phyloP scores from a whole-genome alignment of 2,888 invertebrate genomes.

The Ennomos fuscantarius region DNA sequence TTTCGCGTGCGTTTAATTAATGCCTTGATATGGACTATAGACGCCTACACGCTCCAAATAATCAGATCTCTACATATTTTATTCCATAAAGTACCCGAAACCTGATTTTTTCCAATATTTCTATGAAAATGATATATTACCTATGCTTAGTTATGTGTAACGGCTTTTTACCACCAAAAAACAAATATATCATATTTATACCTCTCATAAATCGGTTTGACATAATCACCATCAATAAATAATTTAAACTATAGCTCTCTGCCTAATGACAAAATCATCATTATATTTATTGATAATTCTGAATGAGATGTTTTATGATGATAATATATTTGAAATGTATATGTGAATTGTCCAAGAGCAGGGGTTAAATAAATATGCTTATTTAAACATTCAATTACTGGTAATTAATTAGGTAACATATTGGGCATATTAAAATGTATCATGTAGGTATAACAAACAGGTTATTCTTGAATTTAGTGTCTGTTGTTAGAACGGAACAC shows the following conservation, averaged over 20 bases:
- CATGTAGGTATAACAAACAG: conserved; percentile 27
- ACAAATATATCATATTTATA: not conserved
- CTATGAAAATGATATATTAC: too few relatives aligned
- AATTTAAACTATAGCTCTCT: not conserved
- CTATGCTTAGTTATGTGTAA: too few relatives aligned
- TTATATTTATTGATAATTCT: not conserved
- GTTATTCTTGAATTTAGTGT: conserved; percentile 19
- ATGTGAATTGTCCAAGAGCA: conserved; percentile 1
- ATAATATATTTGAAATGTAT: too few relatives aligned
- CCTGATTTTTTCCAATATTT: too few relatives aligned
- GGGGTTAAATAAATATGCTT: conserved; percentile 2
- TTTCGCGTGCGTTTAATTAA: too few relatives aligned
- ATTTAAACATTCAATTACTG: conserved; percentile 6
- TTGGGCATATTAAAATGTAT: conserved; percentile 8
- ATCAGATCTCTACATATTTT: too few relatives aligned
- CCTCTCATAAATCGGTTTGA: conserved; percentile 11
- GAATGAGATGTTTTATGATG: not conserved
- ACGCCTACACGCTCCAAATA: too few relatives aligned
- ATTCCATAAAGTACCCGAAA: too few relatives aligned
- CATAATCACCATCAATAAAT: conserved; percentile 14
- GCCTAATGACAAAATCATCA: too few relatives aligned
- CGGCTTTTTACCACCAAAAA: not conserved
- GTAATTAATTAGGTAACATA: conserved; percentile 17
- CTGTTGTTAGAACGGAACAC: conserved; percentile 12
- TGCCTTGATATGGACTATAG: too few relatives aligned